phyloP scores from a whole-genome alignment of 2,113 vertebrate genomes.

The Lontra canadensis region DNA sequence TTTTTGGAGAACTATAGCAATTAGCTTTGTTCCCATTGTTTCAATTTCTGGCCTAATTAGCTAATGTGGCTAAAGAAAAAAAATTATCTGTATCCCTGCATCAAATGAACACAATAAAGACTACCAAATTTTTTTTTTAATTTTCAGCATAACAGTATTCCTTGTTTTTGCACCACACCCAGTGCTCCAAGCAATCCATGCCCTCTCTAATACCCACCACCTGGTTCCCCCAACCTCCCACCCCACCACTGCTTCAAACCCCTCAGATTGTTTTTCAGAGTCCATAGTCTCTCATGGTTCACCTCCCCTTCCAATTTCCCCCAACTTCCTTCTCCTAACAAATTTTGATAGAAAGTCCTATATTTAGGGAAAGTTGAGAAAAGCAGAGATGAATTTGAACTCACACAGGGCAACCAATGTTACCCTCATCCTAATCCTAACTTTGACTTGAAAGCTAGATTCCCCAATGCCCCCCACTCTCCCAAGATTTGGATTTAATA shows the following conservation, averaged over 20 bases:
- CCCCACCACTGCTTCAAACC: too few relatives aligned
- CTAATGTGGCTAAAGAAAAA: neutral
- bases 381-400: neutral
- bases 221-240: too few relatives aligned
- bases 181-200: too few relatives aligned
- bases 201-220: too few relatives aligned
- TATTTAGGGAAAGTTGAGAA: neutral
- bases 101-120: neutral
- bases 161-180: too few relatives aligned
- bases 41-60: neutral
- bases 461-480: neutral
- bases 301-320: too few relatives aligned
- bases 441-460: neutral
- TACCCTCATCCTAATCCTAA: neutral
- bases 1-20: neutral
- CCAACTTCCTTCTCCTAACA: neutral
- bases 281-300: too few relatives aligned
- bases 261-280: too few relatives aligned
- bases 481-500: neutral
- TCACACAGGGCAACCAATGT: neutral
- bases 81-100: neutral
- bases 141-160: too few relatives aligned
- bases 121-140: neutral
- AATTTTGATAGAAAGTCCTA: neutral
- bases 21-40: neutral